Conservation (phyloP, 2,113 vertebrate genomes). For the Sinosuthora webbiana region DNA sequence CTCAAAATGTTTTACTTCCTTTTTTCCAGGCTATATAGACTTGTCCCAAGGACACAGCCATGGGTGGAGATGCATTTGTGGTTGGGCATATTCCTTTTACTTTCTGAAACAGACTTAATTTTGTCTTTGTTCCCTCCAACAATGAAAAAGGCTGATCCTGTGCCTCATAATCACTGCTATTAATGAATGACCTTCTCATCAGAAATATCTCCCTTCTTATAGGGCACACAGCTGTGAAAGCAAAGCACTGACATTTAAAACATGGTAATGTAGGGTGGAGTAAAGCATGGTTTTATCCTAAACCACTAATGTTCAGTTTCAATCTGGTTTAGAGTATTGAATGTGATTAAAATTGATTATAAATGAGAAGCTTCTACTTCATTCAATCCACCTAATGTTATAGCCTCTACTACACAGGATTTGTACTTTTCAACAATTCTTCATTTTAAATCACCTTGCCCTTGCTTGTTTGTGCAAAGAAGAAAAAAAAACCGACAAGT, state of each 20-base stretch:
- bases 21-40: background rate
- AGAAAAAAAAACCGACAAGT: background rate
- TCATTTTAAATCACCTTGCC: background rate
- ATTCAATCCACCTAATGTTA: constrained; percentile 29
- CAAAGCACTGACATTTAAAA: background rate
- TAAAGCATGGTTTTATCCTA: background rate
- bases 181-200: background rate
- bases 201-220: background rate
- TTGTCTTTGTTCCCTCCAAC: background rate
- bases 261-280: background rate
- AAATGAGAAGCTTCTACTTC: constrained; percentile 19
- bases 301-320: background rate
- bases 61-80: background rate
- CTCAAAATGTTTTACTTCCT: background rate
- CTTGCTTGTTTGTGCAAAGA: background rate
- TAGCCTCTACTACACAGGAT: background rate
- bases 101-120: background rate
- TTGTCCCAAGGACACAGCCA: background rate
- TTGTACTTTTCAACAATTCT: background rate
- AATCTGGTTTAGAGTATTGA: constrained; percentile 31
- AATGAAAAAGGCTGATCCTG: background rate
- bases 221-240: background rate
- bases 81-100: background rate
- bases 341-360: constrained; percentile 52
- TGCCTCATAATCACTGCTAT: background rate